A percentile compares a stretch with the other conserved stretches of the same genome.
These are phyloP conservation scores for Lacerta viridis DNA, from an alignment of 2,797 vertebrate genomes.

Conservation along the genomic window DNA sequence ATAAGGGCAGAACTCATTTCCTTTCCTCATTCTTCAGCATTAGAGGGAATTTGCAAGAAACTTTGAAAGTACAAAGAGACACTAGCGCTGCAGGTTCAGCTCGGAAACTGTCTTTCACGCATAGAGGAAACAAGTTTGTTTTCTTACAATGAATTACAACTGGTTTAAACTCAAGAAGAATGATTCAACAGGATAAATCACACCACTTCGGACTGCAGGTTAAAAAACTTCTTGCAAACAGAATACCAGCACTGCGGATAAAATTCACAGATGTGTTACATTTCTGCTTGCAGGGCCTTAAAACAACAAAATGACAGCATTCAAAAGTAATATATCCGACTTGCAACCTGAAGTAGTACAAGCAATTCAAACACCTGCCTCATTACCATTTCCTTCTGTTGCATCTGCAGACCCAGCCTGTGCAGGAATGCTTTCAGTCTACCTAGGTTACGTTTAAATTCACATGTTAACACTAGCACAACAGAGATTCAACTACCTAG, in stretches of 20 bases:
- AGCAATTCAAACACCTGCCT: not conserved
- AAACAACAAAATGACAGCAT: not conserved
- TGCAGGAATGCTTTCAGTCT: not conserved
- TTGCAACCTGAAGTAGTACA: not conserved
- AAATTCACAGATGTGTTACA: not conserved
- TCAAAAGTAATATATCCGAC: not conserved
- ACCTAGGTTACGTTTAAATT: too few relatives aligned
- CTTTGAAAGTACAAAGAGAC: not conserved
- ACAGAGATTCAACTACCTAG: too few relatives aligned
- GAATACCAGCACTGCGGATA: not conserved
- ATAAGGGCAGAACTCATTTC: not conserved
- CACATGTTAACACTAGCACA: too few relatives aligned
- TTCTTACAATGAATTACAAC: not conserved
- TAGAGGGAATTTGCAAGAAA: not conserved
- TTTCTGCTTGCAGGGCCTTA: not conserved
- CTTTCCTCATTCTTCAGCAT: not conserved
- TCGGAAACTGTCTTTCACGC: not conserved
- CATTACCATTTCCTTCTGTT: not conserved
- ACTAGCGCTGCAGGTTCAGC: not conserved
- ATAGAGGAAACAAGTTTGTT: not conserved
- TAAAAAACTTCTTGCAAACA: not conserved
- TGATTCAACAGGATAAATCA: not conserved
- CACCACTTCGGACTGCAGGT: too few relatives aligned
- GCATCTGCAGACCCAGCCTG: not conserved
- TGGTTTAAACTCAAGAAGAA: not conserved